These are phyloP conservation scores for Sphecodes monilicornis DNA, from an alignment of 2,888 invertebrate genomes.

Conservation along the genomic window DNA sequence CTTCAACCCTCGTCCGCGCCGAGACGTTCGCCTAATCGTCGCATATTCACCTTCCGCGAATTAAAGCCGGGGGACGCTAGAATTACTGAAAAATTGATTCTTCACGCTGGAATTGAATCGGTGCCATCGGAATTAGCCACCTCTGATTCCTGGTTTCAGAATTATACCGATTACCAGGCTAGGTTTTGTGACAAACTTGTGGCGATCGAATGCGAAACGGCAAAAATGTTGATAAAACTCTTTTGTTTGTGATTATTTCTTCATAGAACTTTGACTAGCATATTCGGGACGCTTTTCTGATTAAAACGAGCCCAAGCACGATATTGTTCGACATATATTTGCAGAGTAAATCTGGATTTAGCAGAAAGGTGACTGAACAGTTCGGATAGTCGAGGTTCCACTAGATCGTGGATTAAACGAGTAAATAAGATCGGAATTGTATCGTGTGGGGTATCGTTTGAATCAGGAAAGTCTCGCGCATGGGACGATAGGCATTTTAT, in stretches of 20 bases:
- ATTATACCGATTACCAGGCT: too few relatives aligned
- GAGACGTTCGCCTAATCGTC: too few relatives aligned
- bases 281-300: not conserved
- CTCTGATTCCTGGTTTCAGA: too few relatives aligned
- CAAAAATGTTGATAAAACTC: not conserved
- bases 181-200: too few relatives aligned
- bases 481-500: not conserved
- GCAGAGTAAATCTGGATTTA: not conserved
- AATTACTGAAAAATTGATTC: not conserved
- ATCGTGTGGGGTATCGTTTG: not conserved
- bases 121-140: too few relatives aligned
- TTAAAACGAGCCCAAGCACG: not conserved
- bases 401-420: not conserved
- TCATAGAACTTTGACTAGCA: not conserved
- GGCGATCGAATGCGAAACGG: too few relatives aligned
- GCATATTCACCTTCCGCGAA: too few relatives aligned
- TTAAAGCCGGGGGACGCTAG: not conserved
- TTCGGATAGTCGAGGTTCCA: not conserved
- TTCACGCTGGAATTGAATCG: too few relatives aligned
- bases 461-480: not conserved
- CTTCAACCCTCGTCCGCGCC: too few relatives aligned
- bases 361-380: not conserved
- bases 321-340: not conserved
- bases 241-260: not conserved
- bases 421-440: not conserved